Conservation (phyloP, 1,140 invertebrate genomes). For the Asbolus verrucosus region DNA sequence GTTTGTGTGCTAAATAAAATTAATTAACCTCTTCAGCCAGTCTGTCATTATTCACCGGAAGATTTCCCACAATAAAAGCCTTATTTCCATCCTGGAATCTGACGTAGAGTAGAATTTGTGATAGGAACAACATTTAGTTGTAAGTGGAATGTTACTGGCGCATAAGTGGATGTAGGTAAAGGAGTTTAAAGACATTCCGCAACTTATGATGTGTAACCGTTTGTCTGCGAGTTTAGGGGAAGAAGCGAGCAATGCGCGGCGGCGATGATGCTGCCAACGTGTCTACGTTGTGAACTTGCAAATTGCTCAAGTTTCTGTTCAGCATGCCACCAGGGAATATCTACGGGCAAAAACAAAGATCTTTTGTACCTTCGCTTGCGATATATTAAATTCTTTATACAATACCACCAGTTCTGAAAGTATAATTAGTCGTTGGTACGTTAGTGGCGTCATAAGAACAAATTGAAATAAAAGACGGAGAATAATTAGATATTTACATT, state of each 20-base stretch:
- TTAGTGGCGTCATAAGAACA: constrained; percentile 7
- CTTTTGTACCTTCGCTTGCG: constrained; percentile 19
- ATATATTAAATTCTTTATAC: constrained; percentile 46
- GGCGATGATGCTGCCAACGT: not conserved
- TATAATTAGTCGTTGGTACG: constrained; percentile 17
- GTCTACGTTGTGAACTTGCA: constrained; percentile 42
- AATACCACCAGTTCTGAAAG: constrained; percentile 16
- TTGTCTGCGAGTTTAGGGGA: constrained; percentile 33
- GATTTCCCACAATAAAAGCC: constrained; percentile 2
- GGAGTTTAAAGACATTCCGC: constrained; percentile 37
- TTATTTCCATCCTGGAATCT: constrained; percentile 1
- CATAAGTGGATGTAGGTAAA: constrained; percentile 39
- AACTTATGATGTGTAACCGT: constrained; percentile 39
- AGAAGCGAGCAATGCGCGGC: constrained; percentile 6
- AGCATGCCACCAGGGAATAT: constrained; percentile 37
- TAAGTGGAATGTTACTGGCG: constrained; percentile 29
- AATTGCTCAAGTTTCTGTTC: constrained; percentile 46
- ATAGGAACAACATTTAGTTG: constrained; percentile 1
- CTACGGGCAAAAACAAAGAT: constrained; percentile 42
- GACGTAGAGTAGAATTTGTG: not conserved
- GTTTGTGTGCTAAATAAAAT: constrained; percentile 11
- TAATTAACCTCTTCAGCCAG: not conserved
- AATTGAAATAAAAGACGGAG: constrained; percentile 21
- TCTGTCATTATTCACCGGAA: constrained; percentile 9
- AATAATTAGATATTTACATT: constrained; percentile 34